phyloP scores from a whole-genome alignment of 2,888 invertebrate genomes.

The Digitonthophagus gazella region DNA sequence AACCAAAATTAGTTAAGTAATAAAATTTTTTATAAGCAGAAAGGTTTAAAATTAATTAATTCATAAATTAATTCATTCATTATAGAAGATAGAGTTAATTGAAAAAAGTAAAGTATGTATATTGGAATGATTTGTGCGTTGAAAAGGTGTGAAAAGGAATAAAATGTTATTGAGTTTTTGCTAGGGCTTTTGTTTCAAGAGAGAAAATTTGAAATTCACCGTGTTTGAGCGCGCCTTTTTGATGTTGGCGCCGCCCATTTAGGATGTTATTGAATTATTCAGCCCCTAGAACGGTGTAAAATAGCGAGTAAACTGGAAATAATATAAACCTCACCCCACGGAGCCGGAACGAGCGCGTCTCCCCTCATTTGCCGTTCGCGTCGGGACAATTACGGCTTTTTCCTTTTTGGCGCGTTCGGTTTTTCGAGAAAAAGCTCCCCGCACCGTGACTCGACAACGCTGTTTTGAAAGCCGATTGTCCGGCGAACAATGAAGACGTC shows the following conservation, averaged over 20 bases:
- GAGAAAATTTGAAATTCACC: slow-evolving; percentile 21
- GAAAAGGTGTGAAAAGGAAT: too few relatives aligned
- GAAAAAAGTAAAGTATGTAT: too few relatives aligned
- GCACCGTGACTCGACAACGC: background rate
- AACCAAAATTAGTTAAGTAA: too few relatives aligned
- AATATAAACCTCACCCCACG: slow-evolving; percentile 43
- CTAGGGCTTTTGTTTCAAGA: background rate
- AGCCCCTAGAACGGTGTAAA: slow-evolving; percentile 47
- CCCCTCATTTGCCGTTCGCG: slow-evolving; percentile 17
- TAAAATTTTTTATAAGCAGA: too few relatives aligned
- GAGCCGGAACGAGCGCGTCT: background rate
- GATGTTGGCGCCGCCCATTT: slow-evolving; percentile 46
- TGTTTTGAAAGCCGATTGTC: background rate
- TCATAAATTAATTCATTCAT: too few relatives aligned
- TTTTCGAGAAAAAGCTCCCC: background rate
- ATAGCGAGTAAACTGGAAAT: slow-evolving; percentile 46
- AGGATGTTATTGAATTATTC: slow-evolving; percentile 49
- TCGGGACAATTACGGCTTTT: slow-evolving; percentile 23
- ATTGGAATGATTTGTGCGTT: too few relatives aligned
- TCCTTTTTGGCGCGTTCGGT: slow-evolving; percentile 6
- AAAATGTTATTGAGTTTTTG: too few relatives aligned
- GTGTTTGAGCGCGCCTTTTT: slow-evolving; percentile 40
- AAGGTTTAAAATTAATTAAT: too few relatives aligned
- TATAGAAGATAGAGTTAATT: too few relatives aligned
- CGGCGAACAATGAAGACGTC: background rate